Conservation (phyloP, 2,888 invertebrate genomes). For the Catocala sponsa region DNA sequence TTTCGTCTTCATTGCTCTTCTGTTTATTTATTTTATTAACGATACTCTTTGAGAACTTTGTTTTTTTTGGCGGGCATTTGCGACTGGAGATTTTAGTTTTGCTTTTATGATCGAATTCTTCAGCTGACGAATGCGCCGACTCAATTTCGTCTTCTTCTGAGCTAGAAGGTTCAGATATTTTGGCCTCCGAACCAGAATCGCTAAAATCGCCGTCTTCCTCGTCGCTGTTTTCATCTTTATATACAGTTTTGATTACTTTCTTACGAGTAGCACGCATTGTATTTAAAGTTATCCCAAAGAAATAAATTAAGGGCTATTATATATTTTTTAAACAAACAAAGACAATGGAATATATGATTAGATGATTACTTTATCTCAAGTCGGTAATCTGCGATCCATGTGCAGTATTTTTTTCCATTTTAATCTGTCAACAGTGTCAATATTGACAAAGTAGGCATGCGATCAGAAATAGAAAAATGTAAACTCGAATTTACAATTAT, state of each 20-base stretch:
- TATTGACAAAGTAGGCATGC: no score
- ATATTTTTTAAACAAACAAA: no score
- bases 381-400: no score
- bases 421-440: no score
- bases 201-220: slow-evolving; percentile 79
- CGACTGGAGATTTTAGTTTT: slow-evolving; percentile 46
- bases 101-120: slow-evolving; percentile 62
- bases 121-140: slow-evolving; percentile 64
- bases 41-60: slow-evolving; percentile 67
- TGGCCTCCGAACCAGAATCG: slow-evolving; percentile 85
- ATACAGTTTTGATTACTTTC: slow-evolving; percentile 78
- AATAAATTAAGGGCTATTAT: no score
- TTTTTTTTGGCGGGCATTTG: slow-evolving; percentile 43
- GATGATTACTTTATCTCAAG: no score
- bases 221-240: slow-evolving; percentile 79
- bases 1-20: slow-evolving; percentile 52
- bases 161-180: slow-evolving; percentile 73
- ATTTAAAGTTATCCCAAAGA: not conserved
- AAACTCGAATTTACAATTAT: no score
- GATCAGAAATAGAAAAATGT: no score
- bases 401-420: no score
- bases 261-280: slow-evolving; percentile 78
- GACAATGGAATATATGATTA: no score
- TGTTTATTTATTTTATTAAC: slow-evolving; percentile 70
- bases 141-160: slow-evolving; percentile 69